Evolutionary conservation across 2,797 vertebrate genomes (phyloP).

Genomic region (Moxostoma hubbsi): DNA sequence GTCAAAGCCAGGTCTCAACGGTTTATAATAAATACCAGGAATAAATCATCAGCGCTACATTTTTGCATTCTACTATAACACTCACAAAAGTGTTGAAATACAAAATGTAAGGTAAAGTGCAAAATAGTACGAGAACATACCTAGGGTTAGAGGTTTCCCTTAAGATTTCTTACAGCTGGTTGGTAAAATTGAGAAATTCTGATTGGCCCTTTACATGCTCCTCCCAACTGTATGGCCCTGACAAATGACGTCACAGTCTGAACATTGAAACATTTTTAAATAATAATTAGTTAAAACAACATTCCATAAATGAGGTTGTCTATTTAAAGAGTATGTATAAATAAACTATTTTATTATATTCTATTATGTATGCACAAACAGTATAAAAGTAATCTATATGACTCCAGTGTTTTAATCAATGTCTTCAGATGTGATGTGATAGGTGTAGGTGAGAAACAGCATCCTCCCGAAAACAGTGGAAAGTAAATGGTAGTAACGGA

Average conservation of each 20-base stretch:
- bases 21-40: background rate
- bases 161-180: constrained; percentile 89
- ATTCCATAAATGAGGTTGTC: background rate
- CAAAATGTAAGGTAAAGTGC: too few species aligned
- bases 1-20: constrained; percentile 31
- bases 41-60: too few species aligned
- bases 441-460: too few species aligned
- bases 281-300: background rate
- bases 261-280: constrained; percentile 32
- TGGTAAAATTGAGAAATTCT: constrained; percentile 87
- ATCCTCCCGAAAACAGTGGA: too few species aligned
- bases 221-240: constrained; percentile 87
- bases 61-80: too few species aligned
- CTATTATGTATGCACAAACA: too few species aligned
- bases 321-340: background rate
- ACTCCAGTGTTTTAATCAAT: too few species aligned
- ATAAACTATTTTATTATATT: constrained; percentile 34
- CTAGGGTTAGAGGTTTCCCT: constrained; percentile 87
- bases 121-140: constrained; percentile 68
- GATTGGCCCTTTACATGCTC: constrained; percentile 87
- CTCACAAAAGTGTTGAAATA: too few species aligned
- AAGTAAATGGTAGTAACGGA: too few species aligned
- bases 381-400: too few species aligned
- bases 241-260: constrained; percentile 92
- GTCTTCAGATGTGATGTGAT: too few species aligned